Evolutionary conservation across 2,888 invertebrate species (phyloP).

Genomic region (Fragum whitleyi): DNA sequence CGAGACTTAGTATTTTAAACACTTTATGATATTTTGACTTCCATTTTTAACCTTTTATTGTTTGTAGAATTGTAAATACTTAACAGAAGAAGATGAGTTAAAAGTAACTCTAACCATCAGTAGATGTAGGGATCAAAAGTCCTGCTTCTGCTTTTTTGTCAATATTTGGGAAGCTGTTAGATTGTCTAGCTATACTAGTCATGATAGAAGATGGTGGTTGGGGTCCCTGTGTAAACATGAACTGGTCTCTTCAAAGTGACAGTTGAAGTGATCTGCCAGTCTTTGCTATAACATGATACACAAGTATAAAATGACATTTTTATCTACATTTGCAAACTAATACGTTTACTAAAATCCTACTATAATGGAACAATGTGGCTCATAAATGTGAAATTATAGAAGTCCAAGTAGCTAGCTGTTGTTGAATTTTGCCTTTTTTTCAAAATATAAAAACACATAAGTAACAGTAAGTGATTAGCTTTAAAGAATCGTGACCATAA

Average conservation of each 20-base stretch:
- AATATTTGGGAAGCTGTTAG: constrained; percentile 28
- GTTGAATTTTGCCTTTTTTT: no score
- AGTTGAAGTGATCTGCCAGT: constrained; percentile 25
- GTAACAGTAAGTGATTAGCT: not conserved
- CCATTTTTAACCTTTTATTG: no score
- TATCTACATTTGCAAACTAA: not conserved
- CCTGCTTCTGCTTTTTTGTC: constrained; percentile 33
- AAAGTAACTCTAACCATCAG: no score
- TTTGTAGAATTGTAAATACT: no score
- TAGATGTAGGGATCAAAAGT: constrained; percentile 45
- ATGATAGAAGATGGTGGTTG: constrained; percentile 15
- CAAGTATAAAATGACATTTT: no score
- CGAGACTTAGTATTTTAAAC: no score
- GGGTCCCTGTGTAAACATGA: not conserved
- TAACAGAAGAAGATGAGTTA: no score
- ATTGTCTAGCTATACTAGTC: constrained; percentile 10
- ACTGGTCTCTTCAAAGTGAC: not conserved
- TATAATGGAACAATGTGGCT: not conserved
- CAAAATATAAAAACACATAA: no score
- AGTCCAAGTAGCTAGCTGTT: not conserved
- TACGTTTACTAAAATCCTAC: not conserved
- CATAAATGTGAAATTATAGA: no score
- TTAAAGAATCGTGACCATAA: constrained; percentile 14
- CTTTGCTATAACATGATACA: constrained; percentile 13
- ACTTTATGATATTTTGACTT: no score